Conservation (phyloP, 1,140 invertebrate genomes). For the Olivierus martensii region DNA sequence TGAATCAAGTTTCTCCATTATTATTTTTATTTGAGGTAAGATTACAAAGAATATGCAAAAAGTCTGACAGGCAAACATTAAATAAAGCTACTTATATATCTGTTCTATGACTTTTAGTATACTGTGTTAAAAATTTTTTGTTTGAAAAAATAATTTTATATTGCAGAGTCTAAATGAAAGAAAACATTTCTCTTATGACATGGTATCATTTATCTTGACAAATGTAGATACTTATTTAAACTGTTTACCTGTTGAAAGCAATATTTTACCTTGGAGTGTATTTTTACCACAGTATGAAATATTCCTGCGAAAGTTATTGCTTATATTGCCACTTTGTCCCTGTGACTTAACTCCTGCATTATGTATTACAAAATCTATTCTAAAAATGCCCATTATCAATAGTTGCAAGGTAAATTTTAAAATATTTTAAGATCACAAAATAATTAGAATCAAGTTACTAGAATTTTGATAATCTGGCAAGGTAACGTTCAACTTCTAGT, state of each 20-base stretch:
- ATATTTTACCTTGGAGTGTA: conserved; percentile 47
- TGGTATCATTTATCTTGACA: conserved; percentile 51
- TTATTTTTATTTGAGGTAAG: conserved; percentile 74
- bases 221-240: conserved; percentile 90
- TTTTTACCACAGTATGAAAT: conserved; percentile 70
- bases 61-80: no score
- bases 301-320: conserved; percentile 63
- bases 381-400: conserved; percentile 39
- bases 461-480: no score
- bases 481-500: no score
- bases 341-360: conserved; percentile 62
- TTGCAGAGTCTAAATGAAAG: conserved; percentile 65
- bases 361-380: conserved; percentile 66
- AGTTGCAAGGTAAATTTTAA: conserved; percentile 23
- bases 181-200: conserved; percentile 67
- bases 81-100: no score
- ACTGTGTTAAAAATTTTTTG: no score
- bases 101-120: no score
- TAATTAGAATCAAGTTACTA: no score
- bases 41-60: not conserved
- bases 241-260: conserved; percentile 70
- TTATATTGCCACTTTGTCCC: conserved; percentile 50
- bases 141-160: not conserved
- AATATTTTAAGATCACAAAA: no score
- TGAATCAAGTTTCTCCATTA: conserved; percentile 86